Percentiles rank a stretch among this genome's conserved stretches.
Conservation (phyloP, 2,888 invertebrate genomes). For the Mesopsocus fuscifrons region DNA sequence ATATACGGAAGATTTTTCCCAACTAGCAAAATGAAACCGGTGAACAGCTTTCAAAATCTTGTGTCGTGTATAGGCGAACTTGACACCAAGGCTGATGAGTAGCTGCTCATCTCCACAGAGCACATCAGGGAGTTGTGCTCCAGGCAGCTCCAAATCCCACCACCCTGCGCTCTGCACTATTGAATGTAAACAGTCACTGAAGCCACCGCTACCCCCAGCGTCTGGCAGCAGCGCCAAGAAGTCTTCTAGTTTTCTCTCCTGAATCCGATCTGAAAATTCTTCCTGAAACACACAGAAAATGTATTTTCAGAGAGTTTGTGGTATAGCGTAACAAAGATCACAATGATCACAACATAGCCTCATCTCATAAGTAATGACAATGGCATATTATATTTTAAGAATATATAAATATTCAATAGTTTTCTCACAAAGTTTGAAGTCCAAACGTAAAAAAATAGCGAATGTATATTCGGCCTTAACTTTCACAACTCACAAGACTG, state of each 20-base stretch:
- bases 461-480: too few species aligned
- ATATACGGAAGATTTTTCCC: not conserved
- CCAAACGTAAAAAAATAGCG: too few species aligned
- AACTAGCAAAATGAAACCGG: not conserved
- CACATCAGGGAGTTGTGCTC: not conserved
- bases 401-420: too few species aligned
- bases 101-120: not conserved
- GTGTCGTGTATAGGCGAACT: not conserved
- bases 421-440: too few species aligned
- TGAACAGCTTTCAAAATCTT: conserved; percentile 3
- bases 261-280: not conserved
- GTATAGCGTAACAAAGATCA: too few species aligned
- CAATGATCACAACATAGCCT: too few species aligned
- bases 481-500: too few species aligned
- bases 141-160: not conserved
- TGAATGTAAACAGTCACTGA: not conserved
- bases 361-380: too few species aligned
- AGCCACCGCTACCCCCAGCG: not conserved
- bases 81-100: not conserved
- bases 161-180: not conserved
- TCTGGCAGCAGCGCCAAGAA: conserved; percentile 1
- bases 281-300: too few species aligned
- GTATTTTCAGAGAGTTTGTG: too few species aligned
- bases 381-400: too few species aligned
- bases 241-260: not conserved